These are phyloP conservation scores for Mythimna vitellina DNA, from an alignment of 2,888 invertebrate genomes.

Conservation along the genomic window DNA sequence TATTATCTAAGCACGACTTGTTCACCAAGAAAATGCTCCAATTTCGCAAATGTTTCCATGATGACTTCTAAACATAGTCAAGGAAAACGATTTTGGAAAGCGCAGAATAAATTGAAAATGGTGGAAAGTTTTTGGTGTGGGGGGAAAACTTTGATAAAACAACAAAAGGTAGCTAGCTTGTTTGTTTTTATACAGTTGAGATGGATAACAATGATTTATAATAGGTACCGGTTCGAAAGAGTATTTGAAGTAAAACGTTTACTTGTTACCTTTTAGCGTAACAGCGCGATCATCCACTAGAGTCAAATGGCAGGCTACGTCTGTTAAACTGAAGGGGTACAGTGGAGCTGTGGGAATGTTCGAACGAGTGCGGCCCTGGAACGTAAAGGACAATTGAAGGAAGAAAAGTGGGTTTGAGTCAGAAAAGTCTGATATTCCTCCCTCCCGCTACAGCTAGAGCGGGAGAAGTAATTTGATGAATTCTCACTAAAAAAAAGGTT, in stretches of 20 bases:
- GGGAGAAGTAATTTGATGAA: not conserved
- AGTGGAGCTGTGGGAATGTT: too few relatives aligned
- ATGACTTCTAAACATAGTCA: slow-evolving; percentile 8
- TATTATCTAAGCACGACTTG: not conserved
- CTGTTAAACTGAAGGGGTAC: not conserved
- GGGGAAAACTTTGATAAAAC: not conserved
- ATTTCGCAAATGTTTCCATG: not conserved
- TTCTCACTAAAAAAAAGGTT: not conserved
- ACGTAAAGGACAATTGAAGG: too few relatives aligned
- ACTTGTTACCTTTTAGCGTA: not conserved
- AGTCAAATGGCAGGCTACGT: not conserved
- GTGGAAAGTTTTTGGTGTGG: not conserved
- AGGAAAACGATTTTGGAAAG: slow-evolving; percentile 5
- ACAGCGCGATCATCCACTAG: slow-evolving; percentile 28
- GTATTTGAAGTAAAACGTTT: not conserved
- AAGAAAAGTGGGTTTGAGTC: too few relatives aligned
- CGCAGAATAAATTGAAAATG: not conserved
- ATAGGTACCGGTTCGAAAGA: not conserved
- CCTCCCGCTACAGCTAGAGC: too few relatives aligned
- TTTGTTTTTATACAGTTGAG: not conserved
- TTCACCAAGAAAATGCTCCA: not conserved
- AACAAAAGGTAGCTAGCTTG: not conserved
- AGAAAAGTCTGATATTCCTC: too few relatives aligned
- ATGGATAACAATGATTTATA: not conserved
- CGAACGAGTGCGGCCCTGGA: too few relatives aligned